These are phyloP conservation scores for Zootermopsis nevadensis DNA, from an alignment of 2,888 invertebrate genomes.

Conservation along the genomic window DNA sequence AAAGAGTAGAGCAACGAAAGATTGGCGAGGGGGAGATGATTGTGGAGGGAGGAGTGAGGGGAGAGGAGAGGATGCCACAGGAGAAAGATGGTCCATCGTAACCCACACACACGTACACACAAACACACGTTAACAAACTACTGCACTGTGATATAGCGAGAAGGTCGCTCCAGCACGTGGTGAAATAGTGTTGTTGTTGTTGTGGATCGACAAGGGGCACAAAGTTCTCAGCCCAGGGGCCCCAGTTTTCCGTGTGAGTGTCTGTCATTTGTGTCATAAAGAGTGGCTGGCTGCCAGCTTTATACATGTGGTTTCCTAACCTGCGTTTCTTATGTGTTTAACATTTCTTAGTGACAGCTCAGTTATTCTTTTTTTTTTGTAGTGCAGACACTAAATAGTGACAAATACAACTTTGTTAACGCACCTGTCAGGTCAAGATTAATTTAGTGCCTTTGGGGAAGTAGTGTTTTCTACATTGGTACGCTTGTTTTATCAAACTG, in stretches of 20 bases:
- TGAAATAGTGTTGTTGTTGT: not conserved
- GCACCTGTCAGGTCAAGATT: not conserved
- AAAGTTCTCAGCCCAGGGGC: not conserved
- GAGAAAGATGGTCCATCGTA: conserved; percentile 6
- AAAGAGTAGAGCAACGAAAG: not conserved
- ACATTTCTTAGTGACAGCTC: conserved; percentile 1
- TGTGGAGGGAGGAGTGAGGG: not conserved
- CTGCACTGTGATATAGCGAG: not conserved
- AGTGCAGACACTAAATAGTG: not conserved
- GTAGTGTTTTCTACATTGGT: not conserved
- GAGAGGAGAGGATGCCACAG: not conserved
- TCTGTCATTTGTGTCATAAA: not conserved
- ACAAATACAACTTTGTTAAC: not conserved
- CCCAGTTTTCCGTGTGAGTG: not conserved
- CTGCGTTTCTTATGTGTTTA: not conserved
- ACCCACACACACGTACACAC: conserved; percentile 3
- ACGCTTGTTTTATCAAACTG: not conserved
- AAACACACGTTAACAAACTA: not conserved
- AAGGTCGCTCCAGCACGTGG: not conserved
- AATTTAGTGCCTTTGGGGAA: not conserved
- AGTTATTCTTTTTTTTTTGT: not conserved
- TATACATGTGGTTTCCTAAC: not conserved
- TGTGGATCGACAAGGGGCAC: not conserved
- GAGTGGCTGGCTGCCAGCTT: not conserved
- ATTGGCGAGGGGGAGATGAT: not conserved